Conservation (phyloP, 2,113 vertebrate species). For the Stigmatopora argus region DNA sequence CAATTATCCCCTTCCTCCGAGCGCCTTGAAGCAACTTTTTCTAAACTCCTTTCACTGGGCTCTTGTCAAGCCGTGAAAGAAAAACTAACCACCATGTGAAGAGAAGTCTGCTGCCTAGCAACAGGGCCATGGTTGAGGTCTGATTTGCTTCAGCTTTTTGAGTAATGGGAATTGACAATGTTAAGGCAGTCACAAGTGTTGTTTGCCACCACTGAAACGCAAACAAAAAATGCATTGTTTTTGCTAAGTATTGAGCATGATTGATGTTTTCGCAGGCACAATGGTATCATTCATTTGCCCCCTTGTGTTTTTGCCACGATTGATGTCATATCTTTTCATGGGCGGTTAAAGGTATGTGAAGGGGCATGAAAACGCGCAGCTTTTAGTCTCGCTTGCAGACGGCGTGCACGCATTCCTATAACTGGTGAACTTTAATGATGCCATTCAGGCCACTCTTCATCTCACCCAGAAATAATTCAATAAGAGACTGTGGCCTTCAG, state of each 20-base stretch:
- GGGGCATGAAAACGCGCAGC: conserved; percentile 75
- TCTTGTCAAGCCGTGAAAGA: conserved; percentile 99
- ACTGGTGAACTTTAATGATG: conserved; percentile 84
- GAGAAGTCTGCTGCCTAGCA: conserved; percentile 99
- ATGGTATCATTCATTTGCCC: conserved; percentile 93
- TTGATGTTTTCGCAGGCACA: conserved; percentile 89
- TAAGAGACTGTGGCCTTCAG: conserved; percentile 76
- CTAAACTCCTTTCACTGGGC: conserved; percentile 98
- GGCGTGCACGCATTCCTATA: conserved; percentile 68
- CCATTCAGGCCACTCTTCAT: conserved; percentile 74
- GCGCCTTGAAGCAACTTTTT: conserved; percentile 98
- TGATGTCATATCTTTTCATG: conserved; percentile 99
- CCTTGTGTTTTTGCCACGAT: conserved; percentile 86
- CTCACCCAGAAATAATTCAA: conserved; percentile 86
- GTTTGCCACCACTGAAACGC: conserved; percentile 98
- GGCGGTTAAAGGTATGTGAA: conserved; percentile 85
- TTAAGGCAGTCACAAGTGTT: conserved; percentile 95
- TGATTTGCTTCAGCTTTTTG: conserved; percentile 92
- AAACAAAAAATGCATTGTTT: conserved; percentile 98
- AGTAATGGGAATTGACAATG: conserved; percentile 98
- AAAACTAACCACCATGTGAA: conserved; percentile 99
- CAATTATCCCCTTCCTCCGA: conserved; percentile 97
- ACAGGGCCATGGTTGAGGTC: conserved; percentile 97
- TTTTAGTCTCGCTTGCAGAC: conserved; percentile 76
- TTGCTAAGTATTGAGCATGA: conserved; percentile 80